Evolutionary conservation across 2,888 invertebrate genomes (phyloP).

Genomic region (Orthosia incerta): DNA sequence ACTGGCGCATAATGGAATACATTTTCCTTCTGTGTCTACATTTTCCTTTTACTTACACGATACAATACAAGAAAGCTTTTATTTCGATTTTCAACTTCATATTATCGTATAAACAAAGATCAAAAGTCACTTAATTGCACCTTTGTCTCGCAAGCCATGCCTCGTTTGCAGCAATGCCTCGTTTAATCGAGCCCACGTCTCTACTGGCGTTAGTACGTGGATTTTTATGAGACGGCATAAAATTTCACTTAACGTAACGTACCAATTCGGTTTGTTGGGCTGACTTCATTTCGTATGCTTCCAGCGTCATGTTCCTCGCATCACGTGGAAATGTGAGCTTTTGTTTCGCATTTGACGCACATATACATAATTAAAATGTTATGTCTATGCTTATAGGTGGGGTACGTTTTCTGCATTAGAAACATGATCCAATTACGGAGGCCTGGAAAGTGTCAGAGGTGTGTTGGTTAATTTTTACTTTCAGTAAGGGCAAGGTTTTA

Average conservation of each 20-base stretch:
- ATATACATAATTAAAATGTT: slow-evolving; percentile 68
- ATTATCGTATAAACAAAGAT: not conserved
- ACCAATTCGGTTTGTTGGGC: slow-evolving; percentile 80
- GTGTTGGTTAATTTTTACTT: slow-evolving; percentile 20
- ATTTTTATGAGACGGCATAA: slow-evolving; percentile 84
- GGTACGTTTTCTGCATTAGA: slow-evolving; percentile 47
- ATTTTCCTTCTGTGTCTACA: not conserved
- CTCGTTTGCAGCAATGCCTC: slow-evolving; percentile 39
- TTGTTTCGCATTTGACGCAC: slow-evolving; percentile 76
- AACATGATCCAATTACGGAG: slow-evolving; percentile 51
- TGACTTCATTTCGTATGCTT: slow-evolving; percentile 79
- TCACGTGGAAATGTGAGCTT: slow-evolving; percentile 76
- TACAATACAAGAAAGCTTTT: too few relatives aligned
- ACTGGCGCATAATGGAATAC: not conserved
- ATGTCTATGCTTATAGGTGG: slow-evolving; percentile 45
- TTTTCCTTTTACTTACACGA: too few relatives aligned
- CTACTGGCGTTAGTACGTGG: slow-evolving; percentile 69
- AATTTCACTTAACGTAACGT: slow-evolving; percentile 84
- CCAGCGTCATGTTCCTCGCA: slow-evolving; percentile 72
- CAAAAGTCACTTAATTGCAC: slow-evolving; percentile 29
- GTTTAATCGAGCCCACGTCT: slow-evolving; percentile 57
- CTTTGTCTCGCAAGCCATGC: slow-evolving; percentile 32
- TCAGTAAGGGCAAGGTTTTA: not conserved
- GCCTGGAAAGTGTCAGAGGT: slow-evolving; percentile 8
- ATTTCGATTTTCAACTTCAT: not conserved